Evolutionary conservation across 2,113 vertebrate genomes (phyloP), one percentile per base, ranked within the genome.

Genomic region (Hydrochoerus hydrochaeris): DNA sequence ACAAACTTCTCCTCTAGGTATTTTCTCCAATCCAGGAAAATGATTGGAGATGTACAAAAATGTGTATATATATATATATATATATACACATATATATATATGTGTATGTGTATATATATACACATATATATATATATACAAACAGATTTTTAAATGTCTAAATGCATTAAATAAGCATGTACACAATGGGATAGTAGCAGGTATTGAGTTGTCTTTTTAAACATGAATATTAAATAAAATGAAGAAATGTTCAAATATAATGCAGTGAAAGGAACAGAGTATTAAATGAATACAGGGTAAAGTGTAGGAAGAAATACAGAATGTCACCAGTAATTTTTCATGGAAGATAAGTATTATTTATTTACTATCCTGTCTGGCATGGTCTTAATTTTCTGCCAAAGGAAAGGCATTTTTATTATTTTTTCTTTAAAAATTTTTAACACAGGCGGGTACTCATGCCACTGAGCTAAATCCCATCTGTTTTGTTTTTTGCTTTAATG

Each of bases 21-120:
- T 85, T 78, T 65, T 90, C 69, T 85, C 69, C 49, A 85, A 49
- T 44, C 38, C 82, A 62, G 77, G 49, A 85, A 85, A 94, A 90
- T 35, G 32, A 75, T 35, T 67, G 62, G 69, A 84, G 14, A 82
- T 75, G n/a, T 30, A 54, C 58, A 67, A 49, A 92, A 19, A 86
- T 35, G 6, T 28, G 16, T 24, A 6, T 57, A 57, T n/a, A n/a
- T n/a, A n/a, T n/a, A n/a, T n/a, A n/a, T n/a, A n/a, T n/a, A n/a
- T n/a, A n/a, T n/a, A n/a, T n/a, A n/a, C n/a, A n/a, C n/a, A n/a
- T n/a, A n/a, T n/a, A n/a, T n/a, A n/a, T n/a, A n/a, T n/a, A n/a
- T n/a, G n/a, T n/a, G n/a, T n/a, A n/a, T n/a, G n/a, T n/a, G n/a
- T n/a, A n/a, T n/a, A n/a, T n/a, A n/a, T n/a, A n/a, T n/a, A n/a